phyloP scores from a whole-genome alignment of 2,888 invertebrate genomes.

The Schrankia costaestrigalis region DNA sequence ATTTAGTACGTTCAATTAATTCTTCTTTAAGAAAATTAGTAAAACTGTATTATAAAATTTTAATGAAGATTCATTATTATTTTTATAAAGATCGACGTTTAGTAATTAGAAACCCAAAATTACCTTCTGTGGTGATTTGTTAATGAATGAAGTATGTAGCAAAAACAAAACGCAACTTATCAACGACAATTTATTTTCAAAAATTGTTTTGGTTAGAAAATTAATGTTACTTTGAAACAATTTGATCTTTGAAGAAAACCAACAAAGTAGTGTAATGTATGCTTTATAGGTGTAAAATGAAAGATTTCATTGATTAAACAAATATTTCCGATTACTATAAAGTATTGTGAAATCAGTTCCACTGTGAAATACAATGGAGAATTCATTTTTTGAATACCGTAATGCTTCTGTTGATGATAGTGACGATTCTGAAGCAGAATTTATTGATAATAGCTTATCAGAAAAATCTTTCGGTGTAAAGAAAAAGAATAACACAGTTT shows the following conservation, averaged over 20 bases:
- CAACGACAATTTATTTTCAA: constrained; percentile 42
- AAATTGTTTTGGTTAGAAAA: constrained; percentile 29
- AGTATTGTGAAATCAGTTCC: constrained; percentile 5
- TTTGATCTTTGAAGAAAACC: constrained; percentile 12
- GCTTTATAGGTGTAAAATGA: no score
- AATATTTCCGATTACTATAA: no score
- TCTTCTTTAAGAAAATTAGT: no score
- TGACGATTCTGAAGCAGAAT: constrained; percentile 57
- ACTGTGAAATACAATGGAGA: constrained; percentile 50
- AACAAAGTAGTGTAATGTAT: no score
- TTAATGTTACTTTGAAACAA: constrained; percentile 1
- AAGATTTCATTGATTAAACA: no score
- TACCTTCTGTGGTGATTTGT: no score
- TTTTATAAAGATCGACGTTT: no score
- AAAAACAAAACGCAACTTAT: constrained; percentile 31
- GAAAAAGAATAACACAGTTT: constrained; percentile 61
- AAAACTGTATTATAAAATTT: no score
- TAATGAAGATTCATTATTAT: no score
- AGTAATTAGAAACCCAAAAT: no score
- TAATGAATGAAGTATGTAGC: not conserved
- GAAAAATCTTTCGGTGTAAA: constrained; percentile 44
- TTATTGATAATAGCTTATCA: constrained; percentile 60
- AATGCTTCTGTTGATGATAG: constrained; percentile 46
- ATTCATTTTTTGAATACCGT: constrained; percentile 69
- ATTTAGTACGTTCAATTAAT: no score